Percentiles rank a stretch among this genome's conserved stretches.
Evolutionary conservation across 2,797 vertebrate genomes (phyloP).

Genomic region (Gastrophryne carolinensis): DNA sequence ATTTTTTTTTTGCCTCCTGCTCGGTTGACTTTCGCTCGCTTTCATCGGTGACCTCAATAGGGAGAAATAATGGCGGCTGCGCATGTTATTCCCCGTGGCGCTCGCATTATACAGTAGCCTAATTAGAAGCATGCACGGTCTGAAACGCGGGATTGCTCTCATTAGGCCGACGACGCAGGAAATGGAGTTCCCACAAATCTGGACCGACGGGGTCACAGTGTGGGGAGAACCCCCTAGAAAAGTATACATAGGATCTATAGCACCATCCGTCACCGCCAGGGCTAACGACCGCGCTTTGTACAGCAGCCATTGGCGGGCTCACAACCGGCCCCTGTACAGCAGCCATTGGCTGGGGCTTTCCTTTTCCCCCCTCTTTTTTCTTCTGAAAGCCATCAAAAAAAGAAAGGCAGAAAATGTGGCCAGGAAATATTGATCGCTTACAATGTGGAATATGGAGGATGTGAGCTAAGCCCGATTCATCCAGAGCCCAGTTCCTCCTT

Average conservation of each 20-base stretch:
- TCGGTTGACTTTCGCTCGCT: conserved; percentile 15
- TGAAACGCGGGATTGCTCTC: conserved; percentile 13
- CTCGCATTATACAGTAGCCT: conserved; percentile 17
- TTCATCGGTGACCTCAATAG: conserved; percentile 33
- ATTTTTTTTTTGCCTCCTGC: no score
- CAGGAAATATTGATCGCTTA: conserved; percentile 23
- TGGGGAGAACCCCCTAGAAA: neutral
- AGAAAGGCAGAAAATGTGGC: conserved; percentile 6
- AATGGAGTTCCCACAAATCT: conserved; percentile 25
- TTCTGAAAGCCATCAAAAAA: conserved; percentile 12
- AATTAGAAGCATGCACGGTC: conserved; percentile 35
- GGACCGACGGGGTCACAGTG: neutral
- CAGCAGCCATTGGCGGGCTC: neutral
- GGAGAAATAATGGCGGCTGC: conserved; percentile 9
- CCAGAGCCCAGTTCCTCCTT: neutral
- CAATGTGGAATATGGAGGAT: neutral
- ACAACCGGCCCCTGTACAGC: no score
- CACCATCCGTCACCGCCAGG: conserved; percentile 1
- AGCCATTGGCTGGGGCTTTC: neutral
- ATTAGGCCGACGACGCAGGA: conserved; percentile 6
- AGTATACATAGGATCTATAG: neutral
- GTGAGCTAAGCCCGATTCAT: neutral
- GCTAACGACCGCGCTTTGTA: neutral
- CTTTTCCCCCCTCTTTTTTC: neutral
- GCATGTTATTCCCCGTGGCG: conserved; percentile 1